Evolutionary conservation across 1,140 invertebrate genomes (phyloP), one percentile per base, ranked within the genome.

Genomic region (Daktulosphaira vitifoliae): DNA sequence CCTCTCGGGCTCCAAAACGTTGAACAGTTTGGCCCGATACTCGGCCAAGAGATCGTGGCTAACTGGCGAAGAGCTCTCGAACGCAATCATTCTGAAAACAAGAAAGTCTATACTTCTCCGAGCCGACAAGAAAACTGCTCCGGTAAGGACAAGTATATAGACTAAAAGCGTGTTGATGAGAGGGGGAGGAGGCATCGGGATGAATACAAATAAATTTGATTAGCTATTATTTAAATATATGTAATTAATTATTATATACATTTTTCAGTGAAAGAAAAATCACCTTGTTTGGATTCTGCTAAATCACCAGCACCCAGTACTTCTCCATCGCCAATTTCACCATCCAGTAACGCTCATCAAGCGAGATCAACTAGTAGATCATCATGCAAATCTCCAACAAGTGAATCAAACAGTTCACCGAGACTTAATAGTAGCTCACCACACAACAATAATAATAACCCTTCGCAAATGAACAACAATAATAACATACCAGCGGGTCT

Each of bases 41-140:
- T 87, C 65, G 85, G 85, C 71, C 85, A 88, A 75, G 85, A 88
- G 74, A 84, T 88, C 69, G 85, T 87, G 68, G 84, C 84, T 68
- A 84, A 85, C 73, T 88, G 85, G 85, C 80, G 85, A 72, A 80
- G 84, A 70, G 82, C 81, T 69, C 78, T 87, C 71, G 84, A 86
- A 74, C 77, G 81, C 59, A 80, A 81, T 62, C 25, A 22, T 22
- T 62, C 26, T 48, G 56, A 62, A 26, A 8, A 46, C 29, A 62
- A 62, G 62, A 65, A 50, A 51, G 46, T 65, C 46, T 65, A 52
- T 51, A 51, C 62, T 65, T 65, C 46, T 65, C 62, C 62, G 48
- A 50, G 50, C 62, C 49, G 46, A 38, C 62, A 51, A 37, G 49
- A 52, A 25, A 26, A 46, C 48, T n/a, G 20, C n/a, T 50, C 46